These are phyloP conservation scores for Trichomalopsis sarcophagae DNA, from an alignment of 1,140 invertebrate species.

Conservation along the genomic window DNA sequence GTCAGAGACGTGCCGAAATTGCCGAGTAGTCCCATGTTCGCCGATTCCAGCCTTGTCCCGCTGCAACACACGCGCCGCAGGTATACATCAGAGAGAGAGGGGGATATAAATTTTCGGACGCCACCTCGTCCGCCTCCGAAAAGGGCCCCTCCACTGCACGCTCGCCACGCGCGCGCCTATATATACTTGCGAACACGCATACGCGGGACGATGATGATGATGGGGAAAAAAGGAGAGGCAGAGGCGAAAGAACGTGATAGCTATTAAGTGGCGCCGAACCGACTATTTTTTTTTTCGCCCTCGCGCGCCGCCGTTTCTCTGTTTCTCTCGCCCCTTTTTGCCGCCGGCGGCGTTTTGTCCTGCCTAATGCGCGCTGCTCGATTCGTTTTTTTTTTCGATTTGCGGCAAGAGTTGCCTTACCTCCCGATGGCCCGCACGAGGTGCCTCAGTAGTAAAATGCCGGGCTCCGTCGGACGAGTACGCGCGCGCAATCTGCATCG, in stretches of 20 bases:
- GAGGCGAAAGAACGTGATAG: conserved; percentile 47
- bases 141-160: background rate
- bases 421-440: too few species aligned
- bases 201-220: background rate
- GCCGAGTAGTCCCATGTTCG: conserved; percentile 47
- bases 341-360: background rate
- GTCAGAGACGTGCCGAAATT: conserved; percentile 54
- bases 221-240: background rate
- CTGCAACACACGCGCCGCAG: conserved; percentile 32
- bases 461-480: too few species aligned
- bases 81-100: conserved; percentile 7
- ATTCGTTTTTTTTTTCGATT: too few species aligned
- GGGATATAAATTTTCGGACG: conserved; percentile 41
- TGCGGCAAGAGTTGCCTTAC: too few species aligned
- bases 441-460: too few species aligned
- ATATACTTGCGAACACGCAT: background rate
- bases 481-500: background rate
- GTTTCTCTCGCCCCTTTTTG: conserved; percentile 13
- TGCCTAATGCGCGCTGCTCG: too few species aligned
- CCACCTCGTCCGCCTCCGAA: background rate
- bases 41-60: conserved; percentile 6
- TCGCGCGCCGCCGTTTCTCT: conserved; percentile 12
- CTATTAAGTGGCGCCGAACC: conserved; percentile 53
- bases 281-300: conserved; percentile 44
- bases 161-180: background rate